Evolutionary conservation across 2,888 invertebrate species (phyloP).

Genomic region (Falcaria lacertinaria): DNA sequence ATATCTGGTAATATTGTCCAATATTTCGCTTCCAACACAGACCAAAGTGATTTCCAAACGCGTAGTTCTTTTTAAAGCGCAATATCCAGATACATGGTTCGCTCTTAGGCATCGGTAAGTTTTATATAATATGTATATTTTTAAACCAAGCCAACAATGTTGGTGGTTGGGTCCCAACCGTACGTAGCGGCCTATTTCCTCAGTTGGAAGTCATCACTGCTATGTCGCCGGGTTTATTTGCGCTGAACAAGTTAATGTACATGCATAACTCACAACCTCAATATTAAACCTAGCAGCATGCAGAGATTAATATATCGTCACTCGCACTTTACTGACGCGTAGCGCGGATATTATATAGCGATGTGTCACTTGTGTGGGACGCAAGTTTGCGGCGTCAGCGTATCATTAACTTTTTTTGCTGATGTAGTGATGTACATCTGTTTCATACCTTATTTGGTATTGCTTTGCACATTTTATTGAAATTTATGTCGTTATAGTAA

Average conservation of each 20-base stretch:
- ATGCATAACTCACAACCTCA: constrained; percentile 30
- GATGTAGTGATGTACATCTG: neutral
- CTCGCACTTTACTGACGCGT: constrained; percentile 41
- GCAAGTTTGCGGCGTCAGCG: constrained; percentile 7
- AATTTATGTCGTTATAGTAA: too few species aligned
- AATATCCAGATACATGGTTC: too few species aligned
- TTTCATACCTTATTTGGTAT: neutral
- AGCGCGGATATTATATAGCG: constrained; percentile 27
- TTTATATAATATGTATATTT: neutral
- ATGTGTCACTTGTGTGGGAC: constrained; percentile 8
- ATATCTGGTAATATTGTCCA: too few species aligned
- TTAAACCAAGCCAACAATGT: neutral
- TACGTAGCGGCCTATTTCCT: neutral
- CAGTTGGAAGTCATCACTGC: neutral
- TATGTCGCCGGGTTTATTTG: constrained; percentile 16
- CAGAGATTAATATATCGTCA: constrained; percentile 62
- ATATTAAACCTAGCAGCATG: constrained; percentile 44
- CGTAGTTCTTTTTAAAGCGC: too few species aligned
- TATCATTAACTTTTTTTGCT: constrained; percentile 13
- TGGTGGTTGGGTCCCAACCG: neutral
- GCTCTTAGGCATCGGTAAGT: too few species aligned
- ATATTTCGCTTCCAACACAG: too few species aligned
- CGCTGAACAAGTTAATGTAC: constrained; percentile 20
- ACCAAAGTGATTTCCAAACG: too few species aligned
- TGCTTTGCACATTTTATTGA: too few species aligned